These are phyloP conservation scores for Eupithecia insigniata DNA, from an alignment of 2,888 invertebrate genomes.

Conservation along the genomic window DNA sequence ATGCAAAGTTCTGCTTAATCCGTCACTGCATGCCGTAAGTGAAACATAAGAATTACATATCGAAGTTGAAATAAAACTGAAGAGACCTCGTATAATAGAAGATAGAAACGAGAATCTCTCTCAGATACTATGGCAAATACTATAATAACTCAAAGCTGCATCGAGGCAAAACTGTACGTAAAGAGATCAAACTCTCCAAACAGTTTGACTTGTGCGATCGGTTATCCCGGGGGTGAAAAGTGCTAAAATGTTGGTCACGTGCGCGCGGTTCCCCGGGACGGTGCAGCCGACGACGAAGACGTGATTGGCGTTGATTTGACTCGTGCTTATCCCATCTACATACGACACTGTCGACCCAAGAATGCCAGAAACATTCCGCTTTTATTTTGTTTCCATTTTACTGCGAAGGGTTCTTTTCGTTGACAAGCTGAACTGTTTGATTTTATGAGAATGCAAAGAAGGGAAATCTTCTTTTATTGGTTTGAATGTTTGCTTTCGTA, in stretches of 20 bases:
- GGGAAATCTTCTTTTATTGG: constrained; percentile 1
- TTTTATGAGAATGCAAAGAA: neutral
- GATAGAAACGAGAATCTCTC: neutral
- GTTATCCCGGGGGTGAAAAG: constrained; percentile 35
- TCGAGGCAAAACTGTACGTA: constrained; percentile 13
- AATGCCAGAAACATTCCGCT: constrained; percentile 13
- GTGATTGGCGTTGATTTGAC: constrained; percentile 49
- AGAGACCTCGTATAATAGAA: neutral
- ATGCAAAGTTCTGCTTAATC: neutral
- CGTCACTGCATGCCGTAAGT: neutral
- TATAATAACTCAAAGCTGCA: constrained; percentile 13
- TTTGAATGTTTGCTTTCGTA: neutral
- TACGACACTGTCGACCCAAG: constrained; percentile 30
- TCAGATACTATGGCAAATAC: neutral
- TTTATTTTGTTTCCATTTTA: constrained; percentile 30
- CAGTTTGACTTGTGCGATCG: constrained; percentile 33
- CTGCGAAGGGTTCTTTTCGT: constrained; percentile 6
- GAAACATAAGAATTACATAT: neutral
- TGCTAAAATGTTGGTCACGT: constrained; percentile 60
- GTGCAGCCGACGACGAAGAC: constrained; percentile 42
- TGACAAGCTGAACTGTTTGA: constrained; percentile 7
- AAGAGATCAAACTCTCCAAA: constrained; percentile 32
- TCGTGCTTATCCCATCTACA: constrained; percentile 37
- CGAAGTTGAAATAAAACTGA: neutral
- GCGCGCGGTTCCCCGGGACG: constrained; percentile 45